These are phyloP conservation scores for Lysiphlebus fabarum DNA, from an alignment of 1,140 invertebrate species.

Conservation along the genomic window DNA sequence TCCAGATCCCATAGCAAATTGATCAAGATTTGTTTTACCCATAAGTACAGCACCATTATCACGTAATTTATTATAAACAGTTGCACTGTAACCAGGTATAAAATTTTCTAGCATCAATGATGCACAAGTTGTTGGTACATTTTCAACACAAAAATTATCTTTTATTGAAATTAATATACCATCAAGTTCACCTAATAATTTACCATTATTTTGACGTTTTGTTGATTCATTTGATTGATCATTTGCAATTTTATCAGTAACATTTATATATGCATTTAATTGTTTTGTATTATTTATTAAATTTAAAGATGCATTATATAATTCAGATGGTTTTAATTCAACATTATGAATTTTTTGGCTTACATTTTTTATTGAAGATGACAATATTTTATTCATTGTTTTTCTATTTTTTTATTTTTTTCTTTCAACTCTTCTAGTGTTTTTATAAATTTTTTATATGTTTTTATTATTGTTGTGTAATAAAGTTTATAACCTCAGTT, in stretches of 20 bases:
- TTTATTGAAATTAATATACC: slow-evolving; percentile 89
- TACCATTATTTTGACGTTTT: slow-evolving; percentile 56
- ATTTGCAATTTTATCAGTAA: slow-evolving; percentile 61
- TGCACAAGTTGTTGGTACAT: slow-evolving; percentile 82
- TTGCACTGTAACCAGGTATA: slow-evolving; percentile 85
- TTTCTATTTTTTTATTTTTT: background rate
- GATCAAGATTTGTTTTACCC: slow-evolving; percentile 97
- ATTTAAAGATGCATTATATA: slow-evolving; percentile 41
- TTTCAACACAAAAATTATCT: slow-evolving; percentile 89
- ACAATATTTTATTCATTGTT: slow-evolving; percentile 45
- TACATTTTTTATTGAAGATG: slow-evolving; percentile 38
- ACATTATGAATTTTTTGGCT: slow-evolving; percentile 38
- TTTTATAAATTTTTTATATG: background rate
- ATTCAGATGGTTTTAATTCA: slow-evolving; percentile 38
- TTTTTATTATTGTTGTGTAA: background rate
- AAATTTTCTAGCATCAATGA: slow-evolving; percentile 91
- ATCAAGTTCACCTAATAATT: slow-evolving; percentile 60
- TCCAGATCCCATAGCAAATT: slow-evolving; percentile 97
- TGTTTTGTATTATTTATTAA: slow-evolving; percentile 35
- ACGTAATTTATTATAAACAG: slow-evolving; percentile 77
- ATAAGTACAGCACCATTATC: slow-evolving; percentile 78
- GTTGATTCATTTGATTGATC: slow-evolving; percentile 61
- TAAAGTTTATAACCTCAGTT: too few species aligned
- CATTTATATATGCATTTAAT: slow-evolving; percentile 75
- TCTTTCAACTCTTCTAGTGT: too few species aligned